phyloP scores from a whole-genome alignment of 2,113 vertebrate genomes.

The Thamnophis sirtalis region DNA sequence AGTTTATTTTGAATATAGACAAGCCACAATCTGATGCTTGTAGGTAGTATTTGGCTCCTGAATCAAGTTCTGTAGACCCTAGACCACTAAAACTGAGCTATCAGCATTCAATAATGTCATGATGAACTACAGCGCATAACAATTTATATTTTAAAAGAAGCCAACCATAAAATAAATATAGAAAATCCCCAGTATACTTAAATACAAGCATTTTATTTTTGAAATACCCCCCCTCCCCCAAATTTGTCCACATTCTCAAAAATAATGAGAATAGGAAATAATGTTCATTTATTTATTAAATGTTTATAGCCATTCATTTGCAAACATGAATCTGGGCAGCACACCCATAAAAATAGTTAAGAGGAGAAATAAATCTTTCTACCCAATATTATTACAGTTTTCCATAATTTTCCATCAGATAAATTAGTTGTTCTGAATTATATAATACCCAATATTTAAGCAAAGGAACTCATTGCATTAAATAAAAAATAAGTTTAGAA shows the following conservation, averaged over 20 bases:
- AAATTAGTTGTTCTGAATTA: not conserved
- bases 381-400: not conserved
- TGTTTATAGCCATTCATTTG: not conserved
- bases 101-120: not conserved
- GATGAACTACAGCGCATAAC: not conserved
- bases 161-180: not conserved
- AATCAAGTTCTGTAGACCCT: not conserved
- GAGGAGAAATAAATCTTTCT: not conserved
- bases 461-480: not conserved
- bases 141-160: not conserved
- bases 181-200: not conserved
- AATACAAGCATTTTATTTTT: not conserved
- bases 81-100: not conserved
- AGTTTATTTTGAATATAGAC: not conserved
- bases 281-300: not conserved
- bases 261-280: not conserved
- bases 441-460: not conserved
- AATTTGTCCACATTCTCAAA: not conserved
- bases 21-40: not conserved
- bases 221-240: not conserved
- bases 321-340: not conserved
- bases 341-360: not conserved
- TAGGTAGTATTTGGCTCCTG: not conserved
- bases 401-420: not conserved
- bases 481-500: not conserved